Percentiles rank a stretch among this genome's conserved stretches.
phyloP scores from a whole-genome alignment of 1,140 invertebrate genomes.

The Tetramorium simillimum region DNA sequence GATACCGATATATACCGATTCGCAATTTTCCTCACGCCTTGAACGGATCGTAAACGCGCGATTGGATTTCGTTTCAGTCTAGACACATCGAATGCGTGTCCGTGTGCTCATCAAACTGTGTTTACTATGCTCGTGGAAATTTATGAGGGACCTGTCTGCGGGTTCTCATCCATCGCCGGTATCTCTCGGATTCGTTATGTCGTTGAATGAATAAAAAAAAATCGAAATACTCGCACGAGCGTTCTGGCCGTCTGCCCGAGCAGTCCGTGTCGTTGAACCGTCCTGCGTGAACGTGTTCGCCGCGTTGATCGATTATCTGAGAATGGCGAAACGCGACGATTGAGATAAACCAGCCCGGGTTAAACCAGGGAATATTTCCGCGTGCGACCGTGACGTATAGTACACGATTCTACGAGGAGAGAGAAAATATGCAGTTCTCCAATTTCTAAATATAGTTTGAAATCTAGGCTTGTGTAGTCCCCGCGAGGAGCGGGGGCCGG shows the following conservation, averaged over 20 bases:
- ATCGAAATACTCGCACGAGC: neutral
- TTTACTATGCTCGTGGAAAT: slow-evolving; percentile 59
- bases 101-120: slow-evolving; percentile 30
- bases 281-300: slow-evolving; percentile 8
- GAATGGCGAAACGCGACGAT: neutral
- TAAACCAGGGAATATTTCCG: slow-evolving; percentile 23
- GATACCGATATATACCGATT: neutral
- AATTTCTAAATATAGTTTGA: slow-evolving; percentile 30
- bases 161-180: neutral
- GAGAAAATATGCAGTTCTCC: slow-evolving; percentile 18
- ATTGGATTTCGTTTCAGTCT: slow-evolving; percentile 8
- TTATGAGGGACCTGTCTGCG: slow-evolving; percentile 56
- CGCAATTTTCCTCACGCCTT: neutral
- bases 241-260: neutral
- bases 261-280: neutral
- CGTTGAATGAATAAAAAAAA: slow-evolving; percentile 21
- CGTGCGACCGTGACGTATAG: neutral
- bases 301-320: neutral
- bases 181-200: slow-evolving; percentile 4
- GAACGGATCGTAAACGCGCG: slow-evolving; percentile 15
- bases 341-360: neutral
- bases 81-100: neutral
- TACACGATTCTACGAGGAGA: neutral
- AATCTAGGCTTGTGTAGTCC: slow-evolving; percentile 2
- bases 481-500: neutral